Base-by-base conservation (phyloP, 2,888 invertebrate genomes). In the Noctua janthe region DNA sequence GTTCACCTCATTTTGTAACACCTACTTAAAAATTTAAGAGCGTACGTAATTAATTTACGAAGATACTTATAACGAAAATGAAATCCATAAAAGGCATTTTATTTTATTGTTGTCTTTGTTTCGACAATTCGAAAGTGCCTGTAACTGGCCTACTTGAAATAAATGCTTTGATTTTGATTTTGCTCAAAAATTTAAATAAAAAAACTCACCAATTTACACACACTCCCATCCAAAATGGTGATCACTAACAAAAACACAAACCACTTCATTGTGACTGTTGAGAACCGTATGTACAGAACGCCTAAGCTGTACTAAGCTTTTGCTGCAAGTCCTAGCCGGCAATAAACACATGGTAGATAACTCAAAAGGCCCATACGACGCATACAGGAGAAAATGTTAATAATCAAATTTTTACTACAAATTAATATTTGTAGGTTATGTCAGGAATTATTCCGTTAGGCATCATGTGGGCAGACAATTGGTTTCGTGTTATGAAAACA, bases 231-330 rank as follows among this genome's bases (percentile, higher is more conserved):
- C 76, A 90, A 84, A 56, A 86, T 66, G 20, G 80, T 66, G 1
- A 89, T 23, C 72, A 90, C 54, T 11, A 90, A 49, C 3, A 90
- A 77, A 82, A 86, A 51, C 76, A 89, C 78, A 78, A 17, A 76
- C 76, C 80, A 89, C 85, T 35, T 86, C 89, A 89, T 89, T 77
- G 47, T 85, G 75, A 71, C 64, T 56, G 73, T 43, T 71, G 67
- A 81, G 78, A 66, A 86, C 87, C 77, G 86, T 71, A 35, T 74
- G 71, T 78, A 13, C 71, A 59, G 83, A 85, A 86, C 76, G 89
- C 75, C 74, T 84, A 77, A 89, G 80, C 82, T 72, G 71, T 39
- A 90, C 90, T 90, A 88, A 90, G 84, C 85, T 89, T 89, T 87
- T 78, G 59, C 74, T 59, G 49, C 11, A 83, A 71, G 78, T 79